Base-by-base conservation (phyloP, 1,140 invertebrate species). In the Steinernema khuongi region DNA sequence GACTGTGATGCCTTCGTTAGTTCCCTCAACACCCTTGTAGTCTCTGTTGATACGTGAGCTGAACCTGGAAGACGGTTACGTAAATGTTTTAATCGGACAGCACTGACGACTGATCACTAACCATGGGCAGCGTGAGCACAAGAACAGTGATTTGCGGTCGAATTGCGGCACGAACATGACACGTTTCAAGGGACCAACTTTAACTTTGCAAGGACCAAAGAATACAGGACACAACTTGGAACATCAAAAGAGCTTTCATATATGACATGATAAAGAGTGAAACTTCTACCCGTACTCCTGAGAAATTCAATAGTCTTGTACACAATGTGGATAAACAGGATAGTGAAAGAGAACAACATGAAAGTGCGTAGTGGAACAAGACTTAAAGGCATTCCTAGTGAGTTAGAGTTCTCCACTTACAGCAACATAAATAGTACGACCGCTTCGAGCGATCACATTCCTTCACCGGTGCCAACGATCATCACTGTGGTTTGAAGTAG, bases 211-310 rank as follows among this genome's bases (percentile, higher is more conserved):
- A 60, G 26, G 22, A 41, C n/a, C 7, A 60, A 60, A 22, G 19
- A 7, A 60, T 22, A 60, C 14, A 4, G 19, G 50, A 7, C 4
- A 60, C 50, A 60, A 41, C 36, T 11, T 11, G n/a, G 36, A 41
- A 41, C n/a, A 41, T 7, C 7, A 41, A 41, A 41, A n/a, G 36
- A 7, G 36, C n/a, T 41, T 11, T 7, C 7, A n/a, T 41, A 11
- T 41, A 41, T n/a, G n/a, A 41, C n/a, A 41, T 41, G 36, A 11
- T 41, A 41, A 41, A 41, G 36, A 41, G 7, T 11, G 36, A 41
- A 60, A 14, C 14, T n/a, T 60, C 22, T 60, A 60, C 50, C 50
- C 50, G 50, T 60, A 60, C 4, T 60, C 50, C 50, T 60, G 50
- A 14, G 50, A 60, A 60, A 60, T 60, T 60, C 50, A 60, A 26